Percentiles rank a stretch among this genome's conserved stretches.
These are phyloP conservation scores for Chaitophorus viminalis DNA, from an alignment of 2,888 invertebrate species.

Conservation along the genomic window DNA sequence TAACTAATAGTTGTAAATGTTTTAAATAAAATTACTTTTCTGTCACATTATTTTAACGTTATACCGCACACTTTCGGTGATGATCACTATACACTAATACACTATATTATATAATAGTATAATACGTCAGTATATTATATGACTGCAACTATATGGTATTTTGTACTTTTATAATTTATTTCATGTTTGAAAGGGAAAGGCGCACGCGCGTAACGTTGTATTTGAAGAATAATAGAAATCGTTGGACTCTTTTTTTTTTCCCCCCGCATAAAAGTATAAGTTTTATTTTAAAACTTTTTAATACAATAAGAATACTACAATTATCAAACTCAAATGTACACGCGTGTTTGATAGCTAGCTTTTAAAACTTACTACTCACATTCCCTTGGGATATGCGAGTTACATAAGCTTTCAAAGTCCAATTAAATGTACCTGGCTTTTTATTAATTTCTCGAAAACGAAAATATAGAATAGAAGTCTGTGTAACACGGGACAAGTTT, in stretches of 20 bases:
- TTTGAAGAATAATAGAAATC: slow-evolving; percentile 11
- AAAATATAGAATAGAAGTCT: slow-evolving; percentile 10
- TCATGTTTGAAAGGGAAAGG: background rate
- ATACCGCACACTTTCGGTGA: background rate
- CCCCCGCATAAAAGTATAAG: background rate
- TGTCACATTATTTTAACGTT: slow-evolving; percentile 6
- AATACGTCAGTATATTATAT: too few relatives aligned
- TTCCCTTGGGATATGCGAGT: slow-evolving; percentile 24
- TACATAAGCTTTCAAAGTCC: slow-evolving; percentile 30
- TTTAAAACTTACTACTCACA: slow-evolving; percentile 37
- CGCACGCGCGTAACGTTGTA: background rate
- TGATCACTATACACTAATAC: too few relatives aligned
- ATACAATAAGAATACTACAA: slow-evolving; percentile 30
- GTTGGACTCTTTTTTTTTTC: background rate
- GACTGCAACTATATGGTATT: background rate
- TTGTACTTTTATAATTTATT: slow-evolving; percentile 10
- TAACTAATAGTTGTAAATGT: slow-evolving; percentile 22
- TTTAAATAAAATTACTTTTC: slow-evolving; percentile 30
- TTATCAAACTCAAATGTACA: slow-evolving; percentile 11
- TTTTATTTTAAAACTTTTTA: slow-evolving; percentile 44
- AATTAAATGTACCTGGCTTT: slow-evolving; percentile 34
- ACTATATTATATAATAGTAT: background rate
- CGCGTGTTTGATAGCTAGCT: slow-evolving; percentile 28
- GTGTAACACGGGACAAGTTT: background rate
- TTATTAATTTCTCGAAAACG: slow-evolving; percentile 18